A percentile compares a stretch with the other conserved stretches of the same genome.
Conservation (phyloP, 2,113 vertebrate genomes). For the Aldabrachelys gigantea region DNA sequence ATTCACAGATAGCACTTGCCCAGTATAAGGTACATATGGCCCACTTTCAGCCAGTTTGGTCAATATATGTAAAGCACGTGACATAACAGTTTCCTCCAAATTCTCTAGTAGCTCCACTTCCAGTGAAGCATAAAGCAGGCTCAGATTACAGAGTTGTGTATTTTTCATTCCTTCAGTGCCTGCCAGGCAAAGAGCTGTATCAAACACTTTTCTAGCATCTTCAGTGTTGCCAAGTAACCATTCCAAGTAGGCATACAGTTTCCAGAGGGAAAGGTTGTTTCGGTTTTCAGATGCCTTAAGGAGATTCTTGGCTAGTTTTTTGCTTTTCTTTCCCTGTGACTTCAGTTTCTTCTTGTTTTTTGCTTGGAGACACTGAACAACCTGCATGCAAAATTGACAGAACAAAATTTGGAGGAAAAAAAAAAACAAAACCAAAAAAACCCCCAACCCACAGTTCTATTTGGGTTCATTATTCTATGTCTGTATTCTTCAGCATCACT, state of each 20-base stretch:
- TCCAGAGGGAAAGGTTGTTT: slow-evolving; percentile 88
- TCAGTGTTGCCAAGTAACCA: slow-evolving; percentile 92
- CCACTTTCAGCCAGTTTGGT: slow-evolving; percentile 83
- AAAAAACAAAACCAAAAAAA: background rate
- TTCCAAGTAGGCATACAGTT: slow-evolving; percentile 91
- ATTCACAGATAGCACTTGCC: slow-evolving; percentile 78
- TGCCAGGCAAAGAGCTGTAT: slow-evolving; percentile 79
- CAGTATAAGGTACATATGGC: slow-evolving; percentile 66
- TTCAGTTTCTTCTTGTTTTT: slow-evolving; percentile 89
- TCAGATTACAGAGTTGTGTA: slow-evolving; percentile 83
- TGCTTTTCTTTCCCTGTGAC: slow-evolving; percentile 90
- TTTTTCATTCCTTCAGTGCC: slow-evolving; percentile 78
- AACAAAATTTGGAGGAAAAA: background rate
- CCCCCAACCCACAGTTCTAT: background rate
- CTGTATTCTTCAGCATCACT: background rate
- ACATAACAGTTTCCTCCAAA: slow-evolving; percentile 37
- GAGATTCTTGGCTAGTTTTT: slow-evolving; percentile 89
- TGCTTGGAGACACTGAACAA: slow-evolving; percentile 80
- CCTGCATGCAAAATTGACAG: slow-evolving; percentile 73
- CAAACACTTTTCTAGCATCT: slow-evolving; percentile 92
- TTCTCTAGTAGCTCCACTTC: slow-evolving; percentile 80
- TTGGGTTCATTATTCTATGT: background rate
- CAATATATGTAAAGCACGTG: slow-evolving; percentile 83
- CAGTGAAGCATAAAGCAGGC: slow-evolving; percentile 89
- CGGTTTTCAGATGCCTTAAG: slow-evolving; percentile 92